Conservation (phyloP, 2,113 vertebrate genomes). For the Pimephales promelas region DNA sequence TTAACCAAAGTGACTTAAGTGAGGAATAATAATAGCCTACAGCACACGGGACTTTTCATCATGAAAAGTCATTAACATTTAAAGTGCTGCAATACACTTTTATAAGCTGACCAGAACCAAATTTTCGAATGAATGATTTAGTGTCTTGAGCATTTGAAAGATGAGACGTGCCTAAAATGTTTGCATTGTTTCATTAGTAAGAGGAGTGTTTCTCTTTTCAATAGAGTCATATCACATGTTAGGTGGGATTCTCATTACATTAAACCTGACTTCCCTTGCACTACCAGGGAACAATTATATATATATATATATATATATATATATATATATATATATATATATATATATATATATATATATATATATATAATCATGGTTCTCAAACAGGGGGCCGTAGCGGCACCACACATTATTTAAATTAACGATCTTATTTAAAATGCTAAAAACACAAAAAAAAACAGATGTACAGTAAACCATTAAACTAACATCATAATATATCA, state of each 20-base stretch:
- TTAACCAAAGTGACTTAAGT: neutral
- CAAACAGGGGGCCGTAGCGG: neutral
- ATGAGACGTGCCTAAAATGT: slow-evolving; percentile 64
- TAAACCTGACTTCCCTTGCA: neutral
- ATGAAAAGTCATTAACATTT: neutral
- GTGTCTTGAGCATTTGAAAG: slow-evolving; percentile 62
- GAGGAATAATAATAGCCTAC: neutral
- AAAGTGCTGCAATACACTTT: neutral
- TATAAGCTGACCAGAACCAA: neutral
- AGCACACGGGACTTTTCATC: neutral
- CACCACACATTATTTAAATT: too few relatives aligned
- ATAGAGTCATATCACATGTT: neutral
- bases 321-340: neutral
- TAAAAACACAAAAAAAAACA: neutral
- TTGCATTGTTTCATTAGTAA: slow-evolving; percentile 34
- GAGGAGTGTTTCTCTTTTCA: slow-evolving; percentile 13
- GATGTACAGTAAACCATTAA: too few relatives aligned
- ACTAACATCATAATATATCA: too few relatives aligned
- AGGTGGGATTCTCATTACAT: neutral
- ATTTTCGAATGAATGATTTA: neutral
- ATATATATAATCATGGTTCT: neutral
- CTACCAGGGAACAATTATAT: neutral
- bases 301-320: too few relatives aligned
- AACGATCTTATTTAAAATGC: neutral
- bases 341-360: too few relatives aligned